Conservation (phyloP, 2,113 vertebrate genomes). For the Dasypus novemcinctus region DNA sequence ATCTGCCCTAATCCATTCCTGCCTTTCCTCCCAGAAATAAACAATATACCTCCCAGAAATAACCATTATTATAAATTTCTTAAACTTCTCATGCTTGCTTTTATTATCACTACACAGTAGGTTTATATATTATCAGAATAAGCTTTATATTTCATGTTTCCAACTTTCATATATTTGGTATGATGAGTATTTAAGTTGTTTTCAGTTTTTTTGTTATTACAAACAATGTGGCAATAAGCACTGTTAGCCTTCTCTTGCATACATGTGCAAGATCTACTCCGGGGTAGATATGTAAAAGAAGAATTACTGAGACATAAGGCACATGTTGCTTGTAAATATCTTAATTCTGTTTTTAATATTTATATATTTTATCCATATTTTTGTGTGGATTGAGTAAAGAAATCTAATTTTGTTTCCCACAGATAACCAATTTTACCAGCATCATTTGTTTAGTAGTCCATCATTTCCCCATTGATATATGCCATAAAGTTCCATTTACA, state of each 20-base stretch:
- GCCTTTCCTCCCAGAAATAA: neutral
- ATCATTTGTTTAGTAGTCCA: neutral
- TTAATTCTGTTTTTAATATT: slow-evolving; percentile 3
- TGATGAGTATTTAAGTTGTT: neutral
- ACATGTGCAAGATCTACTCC: neutral
- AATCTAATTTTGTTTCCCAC: neutral
- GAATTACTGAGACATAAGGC: neutral
- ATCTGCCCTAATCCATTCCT: neutral
- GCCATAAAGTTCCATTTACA: neutral
- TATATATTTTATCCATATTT: neutral
- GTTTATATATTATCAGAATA: neutral
- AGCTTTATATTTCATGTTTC: neutral
- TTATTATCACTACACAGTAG: neutral
- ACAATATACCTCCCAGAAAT: no score
- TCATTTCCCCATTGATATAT: neutral
- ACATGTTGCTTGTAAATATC: neutral
- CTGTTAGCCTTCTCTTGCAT: neutral
- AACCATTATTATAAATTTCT: neutral
- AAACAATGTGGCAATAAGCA: neutral
- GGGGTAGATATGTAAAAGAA: neutral
- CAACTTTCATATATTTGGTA: neutral
- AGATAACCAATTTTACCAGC: neutral
- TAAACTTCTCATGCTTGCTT: neutral
- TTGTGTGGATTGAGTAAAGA: neutral
- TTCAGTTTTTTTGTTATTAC: neutral